Conservation (phyloP, 2,113 vertebrate species). For the Gorilla gorilla region DNA sequence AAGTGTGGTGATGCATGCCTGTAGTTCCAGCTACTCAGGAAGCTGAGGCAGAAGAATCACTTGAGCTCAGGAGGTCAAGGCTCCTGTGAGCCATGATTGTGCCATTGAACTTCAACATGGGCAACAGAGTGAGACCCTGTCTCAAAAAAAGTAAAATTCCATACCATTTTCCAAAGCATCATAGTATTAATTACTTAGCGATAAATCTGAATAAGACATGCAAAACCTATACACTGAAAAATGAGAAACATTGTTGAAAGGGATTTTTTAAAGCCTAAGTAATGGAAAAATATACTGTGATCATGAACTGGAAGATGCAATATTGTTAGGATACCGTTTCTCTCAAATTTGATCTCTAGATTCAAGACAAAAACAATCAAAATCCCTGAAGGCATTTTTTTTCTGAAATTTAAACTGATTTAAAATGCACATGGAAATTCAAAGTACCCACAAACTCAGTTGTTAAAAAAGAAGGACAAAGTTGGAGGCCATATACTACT, state of each 20-base stretch:
- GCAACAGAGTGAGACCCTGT: no score
- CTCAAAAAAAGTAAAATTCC: not conserved
- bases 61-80: no score
- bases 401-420: not conserved
- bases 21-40: no score
- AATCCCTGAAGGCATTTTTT: not conserved
- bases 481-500: not conserved
- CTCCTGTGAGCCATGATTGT: no score
- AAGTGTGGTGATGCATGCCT: no score
- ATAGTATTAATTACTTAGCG: not conserved
- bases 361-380: not conserved
- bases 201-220: not conserved
- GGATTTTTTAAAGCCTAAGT: not conserved
- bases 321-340: not conserved
- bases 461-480: not conserved
- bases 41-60: no score
- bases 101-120: no score
- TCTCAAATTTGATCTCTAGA: not conserved
- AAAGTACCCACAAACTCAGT: not conserved
- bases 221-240: not conserved
- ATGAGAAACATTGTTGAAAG: not conserved
- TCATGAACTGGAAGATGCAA: not conserved
- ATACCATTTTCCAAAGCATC: not conserved
- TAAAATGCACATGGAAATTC: not conserved
- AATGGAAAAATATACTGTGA: not conserved